Evolutionary conservation across 2,113 vertebrate species (phyloP).

Genomic region (Rhinolophus sinicus): DNA sequence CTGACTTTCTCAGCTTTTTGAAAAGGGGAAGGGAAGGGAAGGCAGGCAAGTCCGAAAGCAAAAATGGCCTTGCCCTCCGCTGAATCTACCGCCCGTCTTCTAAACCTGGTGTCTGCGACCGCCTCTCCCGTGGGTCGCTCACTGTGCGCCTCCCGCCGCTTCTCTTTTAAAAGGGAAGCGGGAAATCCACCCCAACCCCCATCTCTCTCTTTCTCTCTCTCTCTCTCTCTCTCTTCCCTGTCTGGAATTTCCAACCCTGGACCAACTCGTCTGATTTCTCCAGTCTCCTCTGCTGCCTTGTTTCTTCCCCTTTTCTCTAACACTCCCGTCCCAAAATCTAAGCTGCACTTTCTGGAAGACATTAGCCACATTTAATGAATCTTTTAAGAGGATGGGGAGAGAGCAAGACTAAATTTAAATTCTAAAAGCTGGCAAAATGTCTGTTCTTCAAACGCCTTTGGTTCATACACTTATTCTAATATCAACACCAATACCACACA

Average conservation of each 20-base stretch:
- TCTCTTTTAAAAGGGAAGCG: constrained; percentile 30
- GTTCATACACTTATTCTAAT: constrained; percentile 36
- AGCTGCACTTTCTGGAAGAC: constrained; percentile 65
- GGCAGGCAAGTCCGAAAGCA: not conserved
- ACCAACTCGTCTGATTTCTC: constrained; percentile 18
- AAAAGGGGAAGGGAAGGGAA: constrained; percentile 45
- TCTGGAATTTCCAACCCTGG: constrained; percentile 61
- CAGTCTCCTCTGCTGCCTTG: constrained; percentile 56
- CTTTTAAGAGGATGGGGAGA: not conserved
- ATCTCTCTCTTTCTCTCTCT: not conserved
- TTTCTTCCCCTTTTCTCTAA: not conserved
- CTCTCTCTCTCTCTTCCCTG: not conserved
- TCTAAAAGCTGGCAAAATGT: constrained; percentile 16
- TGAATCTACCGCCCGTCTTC: not conserved
- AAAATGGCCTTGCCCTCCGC: not conserved
- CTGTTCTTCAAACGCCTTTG: constrained; percentile 50
- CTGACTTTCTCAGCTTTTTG: constrained; percentile 25
- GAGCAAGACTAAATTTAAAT: constrained; percentile 21
- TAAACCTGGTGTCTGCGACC: not conserved
- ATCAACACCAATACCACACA: not conserved
- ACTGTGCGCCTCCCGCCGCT: not conserved
- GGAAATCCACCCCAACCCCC: constrained; percentile 57
- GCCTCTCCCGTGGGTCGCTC: not conserved
- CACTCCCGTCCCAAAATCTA: not conserved
- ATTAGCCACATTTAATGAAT: constrained; percentile 30